Base-by-base conservation (phyloP, 2,797 vertebrate species). In the Cyclopterus lumpus region DNA sequence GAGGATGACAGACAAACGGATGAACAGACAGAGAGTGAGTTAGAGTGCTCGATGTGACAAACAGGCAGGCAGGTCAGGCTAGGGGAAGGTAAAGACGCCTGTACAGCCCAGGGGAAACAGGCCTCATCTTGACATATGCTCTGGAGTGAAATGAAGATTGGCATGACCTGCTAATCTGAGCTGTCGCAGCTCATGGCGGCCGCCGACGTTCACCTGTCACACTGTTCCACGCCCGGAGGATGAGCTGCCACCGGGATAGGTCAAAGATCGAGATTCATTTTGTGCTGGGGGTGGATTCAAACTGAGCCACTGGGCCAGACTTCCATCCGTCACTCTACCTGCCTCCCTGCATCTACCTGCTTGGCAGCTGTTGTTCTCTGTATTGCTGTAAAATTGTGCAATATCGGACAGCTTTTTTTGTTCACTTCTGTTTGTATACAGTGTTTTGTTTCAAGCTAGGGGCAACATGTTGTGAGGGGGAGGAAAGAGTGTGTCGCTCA, bases 111-210 rank as follows among this genome's bases (percentile, higher is more conserved):
- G 55, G 88, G 92, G 91, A 78, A 77, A 74, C 87, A 70, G 88
- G 90, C 83, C 86, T 83, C 84, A 61, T 90, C 88, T 86, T 93
- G 92, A 92, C 93, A 93, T 94, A 93, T 94, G 92, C 91, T 91
- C 88, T 77, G 88, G 89, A 92, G 86, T 91, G 86, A 93, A 91
- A 93, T 92, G 84, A 89, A 92, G 92, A 93, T 87, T 90, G 93
- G 88, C 92, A 87, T 64, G 83, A 93, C 86, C 92, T 81, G 89
- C 92, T 93, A 93, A 93, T 94, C 90, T 92, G 89, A 92, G 88
- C 91, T 92, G 92, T 92, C 92, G 88, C 82, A 72, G 87, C 91
- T 88, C 83, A 90, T 91, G 91, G 91, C 34, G 79, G 67, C 84
- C 67, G 53, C 53, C 20, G 82, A 93, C 81, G 71, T 82, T 92